Evolutionary conservation across 2,888 invertebrate species (phyloP).

Genomic region (Xanthorhoe spadicearia): DNA sequence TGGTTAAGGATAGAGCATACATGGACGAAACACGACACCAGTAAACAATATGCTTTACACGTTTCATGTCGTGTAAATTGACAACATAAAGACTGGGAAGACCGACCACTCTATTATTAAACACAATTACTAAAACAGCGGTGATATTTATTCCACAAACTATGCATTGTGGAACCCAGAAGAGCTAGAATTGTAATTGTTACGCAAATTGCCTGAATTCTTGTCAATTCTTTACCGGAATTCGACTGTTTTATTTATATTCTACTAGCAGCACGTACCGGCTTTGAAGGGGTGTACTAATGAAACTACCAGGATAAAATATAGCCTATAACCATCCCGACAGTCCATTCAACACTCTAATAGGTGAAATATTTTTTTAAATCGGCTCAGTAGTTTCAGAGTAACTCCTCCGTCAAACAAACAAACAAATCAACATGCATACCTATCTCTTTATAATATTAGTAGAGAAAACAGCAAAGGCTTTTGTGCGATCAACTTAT

Average conservation of each 20-base stretch:
- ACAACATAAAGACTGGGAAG: not conserved
- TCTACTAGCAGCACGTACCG: too few species aligned
- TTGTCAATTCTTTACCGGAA: not conserved
- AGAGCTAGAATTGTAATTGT: not conserved
- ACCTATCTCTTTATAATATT: too few species aligned
- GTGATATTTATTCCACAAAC: not conserved
- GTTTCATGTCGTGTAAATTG: not conserved
- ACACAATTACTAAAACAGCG: not conserved
- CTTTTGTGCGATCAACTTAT: slow-evolving; percentile 9
- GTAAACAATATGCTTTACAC: not conserved
- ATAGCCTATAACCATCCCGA: too few species aligned
- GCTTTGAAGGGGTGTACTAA: too few species aligned
- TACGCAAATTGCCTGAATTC: not conserved
- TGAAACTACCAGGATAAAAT: too few species aligned
- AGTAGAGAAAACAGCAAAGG: not conserved
- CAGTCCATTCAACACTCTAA: too few species aligned
- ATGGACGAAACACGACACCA: not conserved
- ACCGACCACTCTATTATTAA: not conserved
- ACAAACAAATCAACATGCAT: too few species aligned
- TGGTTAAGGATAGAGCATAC: not conserved
- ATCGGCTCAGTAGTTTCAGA: too few species aligned
- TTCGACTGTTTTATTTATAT: not conserved
- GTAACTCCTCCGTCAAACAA: too few species aligned
- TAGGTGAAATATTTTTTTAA: too few species aligned
- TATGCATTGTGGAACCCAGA: not conserved